These are phyloP conservation scores for Masnerella sp. DNA, from an alignment of 2,888 invertebrate genomes.

Conservation along the genomic window DNA sequence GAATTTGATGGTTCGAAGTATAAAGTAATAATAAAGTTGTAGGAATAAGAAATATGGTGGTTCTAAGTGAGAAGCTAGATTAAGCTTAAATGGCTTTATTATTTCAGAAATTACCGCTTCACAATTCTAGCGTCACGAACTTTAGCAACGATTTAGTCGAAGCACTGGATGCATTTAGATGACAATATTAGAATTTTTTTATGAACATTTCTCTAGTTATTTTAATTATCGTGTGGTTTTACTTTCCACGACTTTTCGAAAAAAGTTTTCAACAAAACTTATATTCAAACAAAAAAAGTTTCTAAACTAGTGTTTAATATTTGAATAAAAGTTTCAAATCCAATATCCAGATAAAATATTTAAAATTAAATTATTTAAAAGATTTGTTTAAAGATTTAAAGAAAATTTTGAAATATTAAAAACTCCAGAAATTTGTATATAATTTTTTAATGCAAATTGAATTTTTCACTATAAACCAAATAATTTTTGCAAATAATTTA, in stretches of 20 bases:
- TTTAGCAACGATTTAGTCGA: slow-evolving; percentile 65
- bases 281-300: too few species aligned
- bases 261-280: too few species aligned
- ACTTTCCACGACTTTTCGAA: neutral
- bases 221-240: neutral
- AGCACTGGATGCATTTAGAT: slow-evolving; percentile 71
- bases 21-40: slow-evolving; percentile 47
- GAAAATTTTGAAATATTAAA: too few species aligned
- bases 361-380: too few species aligned
- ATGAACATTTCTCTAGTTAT: slow-evolving; percentile 53
- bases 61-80: slow-evolving; percentile 60
- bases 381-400: too few species aligned
- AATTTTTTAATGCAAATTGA: too few species aligned
- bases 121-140: slow-evolving; percentile 62
- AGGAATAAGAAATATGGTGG: slow-evolving; percentile 41
- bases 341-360: too few species aligned
- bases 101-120: slow-evolving; percentile 66
- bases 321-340: too few species aligned
- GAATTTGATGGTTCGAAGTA: slow-evolving; percentile 22
- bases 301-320: too few species aligned
- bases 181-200: slow-evolving; percentile 70
- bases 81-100: slow-evolving; percentile 71
- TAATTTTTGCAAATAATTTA: too few species aligned
- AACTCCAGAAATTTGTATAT: too few species aligned
- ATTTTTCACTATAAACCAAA: too few species aligned